Conservation (phyloP, 2,797 vertebrate genomes). For the Sciaenops ocellatus region DNA sequence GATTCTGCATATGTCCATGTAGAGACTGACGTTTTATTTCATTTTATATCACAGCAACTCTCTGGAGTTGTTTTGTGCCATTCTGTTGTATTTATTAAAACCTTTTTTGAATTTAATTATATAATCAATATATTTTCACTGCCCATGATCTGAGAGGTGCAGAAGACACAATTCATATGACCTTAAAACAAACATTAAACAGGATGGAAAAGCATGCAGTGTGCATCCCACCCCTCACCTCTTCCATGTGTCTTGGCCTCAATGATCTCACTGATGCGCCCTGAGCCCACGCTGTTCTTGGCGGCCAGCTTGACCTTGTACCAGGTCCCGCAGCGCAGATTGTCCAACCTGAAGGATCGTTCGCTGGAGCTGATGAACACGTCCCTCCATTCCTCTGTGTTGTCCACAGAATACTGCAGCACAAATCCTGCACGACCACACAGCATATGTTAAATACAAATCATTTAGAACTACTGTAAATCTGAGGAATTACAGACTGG, state of each 20-base stretch:
- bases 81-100: neutral
- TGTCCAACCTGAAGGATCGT: constrained; percentile 97
- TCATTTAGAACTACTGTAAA: neutral
- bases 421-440: constrained; percentile 90
- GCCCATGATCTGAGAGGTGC: neutral
- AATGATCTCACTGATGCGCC: constrained; percentile 99
- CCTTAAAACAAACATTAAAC: neutral
- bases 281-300: constrained; percentile 98
- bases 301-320: constrained; percentile 99
- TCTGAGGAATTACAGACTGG: neutral
- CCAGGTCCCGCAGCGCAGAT: constrained; percentile 98
- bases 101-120: neutral
- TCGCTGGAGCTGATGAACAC: constrained; percentile 98
- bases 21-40: neutral
- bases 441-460: constrained; percentile 20
- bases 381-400: constrained; percentile 98
- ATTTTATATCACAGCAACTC: no score
- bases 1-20: neutral
- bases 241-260: constrained; percentile 98
- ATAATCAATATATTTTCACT: neutral
- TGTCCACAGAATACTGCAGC: constrained; percentile 98
- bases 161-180: neutral
- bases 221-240: constrained; percentile 81
- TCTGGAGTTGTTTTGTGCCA: neutral
- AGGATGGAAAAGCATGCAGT: neutral